phyloP scores from a whole-genome alignment of 2,113 vertebrate species.

The Anolis sagrei region DNA sequence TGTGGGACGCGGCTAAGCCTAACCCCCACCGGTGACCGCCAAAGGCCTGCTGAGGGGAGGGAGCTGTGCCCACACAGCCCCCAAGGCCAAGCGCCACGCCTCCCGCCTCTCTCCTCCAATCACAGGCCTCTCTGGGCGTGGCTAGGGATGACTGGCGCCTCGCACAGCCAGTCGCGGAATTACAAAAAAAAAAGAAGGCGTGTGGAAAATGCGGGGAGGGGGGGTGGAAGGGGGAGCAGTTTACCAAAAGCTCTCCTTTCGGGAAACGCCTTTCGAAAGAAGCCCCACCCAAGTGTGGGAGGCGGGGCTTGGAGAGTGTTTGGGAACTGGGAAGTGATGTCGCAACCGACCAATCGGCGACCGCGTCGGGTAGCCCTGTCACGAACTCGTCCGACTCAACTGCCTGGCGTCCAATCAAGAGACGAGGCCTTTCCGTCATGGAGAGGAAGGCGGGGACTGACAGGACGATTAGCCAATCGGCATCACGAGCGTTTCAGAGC shows the following conservation, averaged over 20 bases:
- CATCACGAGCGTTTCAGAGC: background rate
- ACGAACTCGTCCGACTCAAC: constrained; percentile 41
- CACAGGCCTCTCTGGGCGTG: background rate
- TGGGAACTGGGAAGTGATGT: constrained; percentile 32
- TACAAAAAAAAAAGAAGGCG: constrained; percentile 29
- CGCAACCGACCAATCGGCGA: constrained; percentile 37
- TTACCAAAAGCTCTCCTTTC: constrained; percentile 60
- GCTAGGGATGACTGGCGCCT: background rate
- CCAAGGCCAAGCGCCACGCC: constrained; percentile 9
- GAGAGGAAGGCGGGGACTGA: background rate
- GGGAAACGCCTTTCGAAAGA: constrained; percentile 53
- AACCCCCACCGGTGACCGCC: constrained; percentile 64
- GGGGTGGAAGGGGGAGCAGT: constrained; percentile 56
- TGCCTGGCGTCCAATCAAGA: constrained; percentile 45
- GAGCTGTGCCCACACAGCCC: constrained; percentile 30
- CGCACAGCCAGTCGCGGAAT: too few species aligned
- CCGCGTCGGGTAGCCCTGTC: constrained; percentile 54
- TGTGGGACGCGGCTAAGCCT: constrained; percentile 71
- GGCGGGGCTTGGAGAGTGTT: background rate
- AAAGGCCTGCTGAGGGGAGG: constrained; percentile 60
- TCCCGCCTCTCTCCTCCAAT: background rate
- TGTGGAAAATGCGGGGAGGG: background rate
- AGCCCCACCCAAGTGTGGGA: constrained; percentile 70
- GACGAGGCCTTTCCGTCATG: constrained; percentile 24
- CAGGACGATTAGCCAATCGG: background rate